These are phyloP conservation scores for Streptopelia turtur DNA, from an alignment of 2,797 vertebrate genomes.

Conservation along the genomic window DNA sequence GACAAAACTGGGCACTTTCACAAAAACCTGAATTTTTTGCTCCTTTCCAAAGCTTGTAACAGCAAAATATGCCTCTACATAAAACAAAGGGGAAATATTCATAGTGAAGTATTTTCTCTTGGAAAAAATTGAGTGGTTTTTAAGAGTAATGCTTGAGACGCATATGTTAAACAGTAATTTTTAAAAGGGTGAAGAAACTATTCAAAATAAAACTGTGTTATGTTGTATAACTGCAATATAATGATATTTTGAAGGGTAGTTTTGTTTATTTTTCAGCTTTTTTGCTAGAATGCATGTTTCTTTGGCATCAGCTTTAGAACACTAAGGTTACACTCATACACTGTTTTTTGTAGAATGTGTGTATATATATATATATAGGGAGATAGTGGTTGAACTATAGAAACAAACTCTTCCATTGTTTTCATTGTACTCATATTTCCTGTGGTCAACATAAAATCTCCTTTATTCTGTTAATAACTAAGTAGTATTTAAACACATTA, in stretches of 20 bases:
- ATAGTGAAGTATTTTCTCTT: not conserved
- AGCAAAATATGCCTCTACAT: not conserved
- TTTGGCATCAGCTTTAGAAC: not conserved
- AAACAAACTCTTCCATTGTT: not conserved
- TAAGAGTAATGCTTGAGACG: not conserved
- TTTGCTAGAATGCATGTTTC: fast-evolving
- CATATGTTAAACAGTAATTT: not conserved
- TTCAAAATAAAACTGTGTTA: not conserved
- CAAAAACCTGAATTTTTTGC: not conserved
- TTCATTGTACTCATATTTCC: not conserved
- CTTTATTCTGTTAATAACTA: not conserved
- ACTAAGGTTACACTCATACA: not conserved
- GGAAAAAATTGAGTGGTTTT: not conserved
- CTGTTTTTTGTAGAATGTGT: not conserved
- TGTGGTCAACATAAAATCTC: not conserved
- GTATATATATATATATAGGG: no score
- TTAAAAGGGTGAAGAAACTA: not conserved
- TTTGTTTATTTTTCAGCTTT: not conserved
- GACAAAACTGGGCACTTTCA: not conserved
- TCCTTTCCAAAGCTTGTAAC: not conserved
- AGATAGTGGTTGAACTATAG: not conserved
- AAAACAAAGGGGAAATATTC: not conserved
- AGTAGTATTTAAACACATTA: not conserved
- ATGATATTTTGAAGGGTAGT: not conserved
- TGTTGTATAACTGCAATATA: not conserved